Conservation (phyloP, 2,113 vertebrate species). For the Chionis minor region DNA sequence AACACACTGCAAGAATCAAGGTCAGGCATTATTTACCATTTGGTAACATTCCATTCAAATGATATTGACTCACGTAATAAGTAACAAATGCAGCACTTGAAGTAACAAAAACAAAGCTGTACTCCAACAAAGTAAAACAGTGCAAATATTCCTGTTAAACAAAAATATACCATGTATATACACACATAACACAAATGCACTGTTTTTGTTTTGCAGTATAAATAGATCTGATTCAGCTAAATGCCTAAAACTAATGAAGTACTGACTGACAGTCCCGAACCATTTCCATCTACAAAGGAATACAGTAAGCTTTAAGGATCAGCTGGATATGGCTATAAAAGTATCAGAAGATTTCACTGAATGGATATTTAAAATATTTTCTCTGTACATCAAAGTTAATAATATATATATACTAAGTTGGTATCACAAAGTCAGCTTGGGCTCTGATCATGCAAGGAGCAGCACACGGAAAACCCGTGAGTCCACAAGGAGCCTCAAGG, state of each 20-base stretch:
- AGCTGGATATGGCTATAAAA: not conserved
- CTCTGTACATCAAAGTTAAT: constrained; percentile 7
- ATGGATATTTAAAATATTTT: not conserved
- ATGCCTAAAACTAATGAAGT: not conserved
- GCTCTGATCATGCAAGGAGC: not conserved
- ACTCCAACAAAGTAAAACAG: constrained; percentile 24
- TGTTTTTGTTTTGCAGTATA: constrained; percentile 39
- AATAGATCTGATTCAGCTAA: constrained; percentile 27
- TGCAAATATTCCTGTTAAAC: constrained; percentile 35
- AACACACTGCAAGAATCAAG: not conserved
- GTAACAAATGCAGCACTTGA: constrained; percentile 25
- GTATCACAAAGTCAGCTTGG: not conserved
- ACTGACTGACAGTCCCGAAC: not conserved
- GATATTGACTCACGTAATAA: not conserved
- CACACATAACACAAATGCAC: constrained; percentile 27
- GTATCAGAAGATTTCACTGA: not conserved
- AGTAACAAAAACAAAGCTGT: constrained; percentile 30
- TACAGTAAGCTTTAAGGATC: not conserved
- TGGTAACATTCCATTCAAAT: constrained; percentile 43
- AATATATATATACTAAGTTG: not conserved
- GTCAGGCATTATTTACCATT: constrained; percentile 31
- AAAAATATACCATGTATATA: constrained; percentile 45
- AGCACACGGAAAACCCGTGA: not conserved
- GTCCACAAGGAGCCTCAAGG: not conserved
- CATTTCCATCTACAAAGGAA: not conserved